These are phyloP conservation scores for Caenorhabditis sulstoni DNA, from an alignment of 2,888 invertebrate genomes.

Conservation along the genomic window DNA sequence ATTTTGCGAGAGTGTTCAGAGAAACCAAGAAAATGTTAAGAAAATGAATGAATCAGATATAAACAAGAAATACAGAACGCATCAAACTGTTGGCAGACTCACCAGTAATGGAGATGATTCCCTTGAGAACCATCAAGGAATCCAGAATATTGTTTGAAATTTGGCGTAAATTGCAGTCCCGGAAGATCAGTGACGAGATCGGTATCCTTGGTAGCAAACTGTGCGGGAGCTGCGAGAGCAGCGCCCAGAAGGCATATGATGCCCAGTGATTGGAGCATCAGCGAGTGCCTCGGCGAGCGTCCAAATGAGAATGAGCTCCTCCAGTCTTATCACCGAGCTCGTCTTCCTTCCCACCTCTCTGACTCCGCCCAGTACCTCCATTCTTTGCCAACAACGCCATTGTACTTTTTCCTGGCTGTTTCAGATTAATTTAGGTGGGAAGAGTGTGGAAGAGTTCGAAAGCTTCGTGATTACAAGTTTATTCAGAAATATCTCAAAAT, in stretches of 20 bases:
- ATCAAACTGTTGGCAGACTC: too few relatives aligned
- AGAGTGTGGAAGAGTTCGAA: neutral
- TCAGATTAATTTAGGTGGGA: neutral
- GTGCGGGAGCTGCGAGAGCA: constrained; percentile 36
- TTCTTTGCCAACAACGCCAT: constrained; percentile 23
- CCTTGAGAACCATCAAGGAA: constrained; percentile 73
- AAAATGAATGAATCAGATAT: neutral
- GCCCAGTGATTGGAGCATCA: constrained; percentile 53
- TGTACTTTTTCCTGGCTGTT: constrained; percentile 29
- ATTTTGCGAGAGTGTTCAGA: too few relatives aligned
- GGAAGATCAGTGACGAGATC: constrained; percentile 70
- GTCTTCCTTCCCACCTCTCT: constrained; percentile 7
- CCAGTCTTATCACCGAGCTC: constrained; percentile 36
- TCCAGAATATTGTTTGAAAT: constrained; percentile 82
- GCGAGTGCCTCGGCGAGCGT: constrained; percentile 33
- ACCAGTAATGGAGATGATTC: constrained; percentile 82
- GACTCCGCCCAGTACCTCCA: constrained; percentile 42
- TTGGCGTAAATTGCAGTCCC: constrained; percentile 69
- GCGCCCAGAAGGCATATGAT: constrained; percentile 46
- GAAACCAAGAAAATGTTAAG: neutral
- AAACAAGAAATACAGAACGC: too few relatives aligned
- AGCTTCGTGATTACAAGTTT: too few relatives aligned
- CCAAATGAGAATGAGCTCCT: constrained; percentile 52
- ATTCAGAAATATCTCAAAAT: neutral
- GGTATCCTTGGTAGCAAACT: constrained; percentile 43